Evolutionary conservation across 2,797 vertebrate genomes (phyloP), one percentile per base, ranked within the genome.

Genomic region (Brachyrhaphis roseni): DNA sequence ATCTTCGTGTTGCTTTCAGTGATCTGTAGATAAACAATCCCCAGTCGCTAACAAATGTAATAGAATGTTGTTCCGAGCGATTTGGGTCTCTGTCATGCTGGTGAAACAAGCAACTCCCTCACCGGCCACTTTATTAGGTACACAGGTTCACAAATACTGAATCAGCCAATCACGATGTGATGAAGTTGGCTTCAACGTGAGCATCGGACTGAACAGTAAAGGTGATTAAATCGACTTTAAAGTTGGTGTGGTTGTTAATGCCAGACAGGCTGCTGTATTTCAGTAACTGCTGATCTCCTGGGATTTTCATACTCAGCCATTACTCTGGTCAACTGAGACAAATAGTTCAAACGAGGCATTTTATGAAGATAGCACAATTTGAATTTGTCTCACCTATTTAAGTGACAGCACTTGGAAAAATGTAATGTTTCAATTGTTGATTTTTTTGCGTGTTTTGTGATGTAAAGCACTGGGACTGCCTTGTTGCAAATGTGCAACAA

Each of bases 51-150:
- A 84, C 77, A 57, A 55, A 16, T 85, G 90, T 74, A 71, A 78
- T 89, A 82, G 43, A 57, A 47, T 66, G 53, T 57, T 47, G 4
- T 77, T 64, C 28, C 41, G 53, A 57, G 62, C 26, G 23, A 74
- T 51, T 71, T 16, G 47, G 36, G 62, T 76, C 72, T 82, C 0
- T 74, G 77, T 64, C 82, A 57, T 45, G 78, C 81, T 85, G 82
- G 64, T 90, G 86, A 91, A 91, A 88, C 23, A 28, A 89, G 79
- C 28, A 4, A 16, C 36, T 45, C 26, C 23, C 41, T 46, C 26
- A 4, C 68, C 3, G 5, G 41, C 41, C 68, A 28, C n/a, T 45
- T 71, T 46, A 28, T 71, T 71, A 71, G 68, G 41, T 46, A 45
- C 68, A 71, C 39, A 13, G 2, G 8, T 68, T 5, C 4, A 43